Percentiles rank a stretch among this genome's conserved stretches.
These are phyloP conservation scores for Ochropleura leucogaster DNA, from an alignment of 2,888 invertebrate species.

Conservation along the genomic window DNA sequence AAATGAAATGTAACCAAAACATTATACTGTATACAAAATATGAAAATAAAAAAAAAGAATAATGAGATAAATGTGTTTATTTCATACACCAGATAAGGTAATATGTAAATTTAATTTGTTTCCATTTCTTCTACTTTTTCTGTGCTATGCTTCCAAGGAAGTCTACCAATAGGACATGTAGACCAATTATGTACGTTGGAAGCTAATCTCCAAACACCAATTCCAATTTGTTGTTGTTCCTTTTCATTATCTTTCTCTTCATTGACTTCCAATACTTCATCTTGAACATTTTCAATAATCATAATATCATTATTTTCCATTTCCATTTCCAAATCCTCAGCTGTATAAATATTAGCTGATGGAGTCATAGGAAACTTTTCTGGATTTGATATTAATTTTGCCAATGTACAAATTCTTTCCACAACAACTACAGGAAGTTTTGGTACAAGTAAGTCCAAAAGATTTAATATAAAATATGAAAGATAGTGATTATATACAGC, in stretches of 20 bases:
- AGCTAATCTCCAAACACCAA: conserved; percentile 81
- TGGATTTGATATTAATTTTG: conserved; percentile 80
- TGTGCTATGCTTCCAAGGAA: conserved; percentile 83
- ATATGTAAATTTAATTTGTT: conserved; percentile 37
- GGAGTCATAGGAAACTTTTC: conserved; percentile 69
- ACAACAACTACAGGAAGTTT: conserved; percentile 72
- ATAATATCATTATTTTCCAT: conserved; percentile 51
- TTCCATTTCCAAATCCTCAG: conserved; percentile 80
- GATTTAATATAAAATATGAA: conserved; percentile 79
- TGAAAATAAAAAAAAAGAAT: conserved; percentile 87
- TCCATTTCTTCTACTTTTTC: conserved; percentile 44
- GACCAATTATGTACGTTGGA: conserved; percentile 81
- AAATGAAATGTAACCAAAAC: conserved; percentile 89
- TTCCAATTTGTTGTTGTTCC: conserved; percentile 45
- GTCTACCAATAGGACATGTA: conserved; percentile 86
- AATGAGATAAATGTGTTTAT: conserved; percentile 74
- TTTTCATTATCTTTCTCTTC: conserved; percentile 27
- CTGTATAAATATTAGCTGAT: conserved; percentile 82
- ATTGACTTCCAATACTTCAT: conserved; percentile 31
- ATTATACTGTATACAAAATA: conserved; percentile 87
- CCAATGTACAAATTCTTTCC: conserved; percentile 77
- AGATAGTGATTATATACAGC: conserved; percentile 83
- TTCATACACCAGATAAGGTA: conserved; percentile 51
- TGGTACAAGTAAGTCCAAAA: conserved; percentile 80
- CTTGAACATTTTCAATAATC: conserved; percentile 56